These are phyloP conservation scores for Tolypeutes matacus DNA, from an alignment of 2,797 vertebrate genomes.

Conservation along the genomic window DNA sequence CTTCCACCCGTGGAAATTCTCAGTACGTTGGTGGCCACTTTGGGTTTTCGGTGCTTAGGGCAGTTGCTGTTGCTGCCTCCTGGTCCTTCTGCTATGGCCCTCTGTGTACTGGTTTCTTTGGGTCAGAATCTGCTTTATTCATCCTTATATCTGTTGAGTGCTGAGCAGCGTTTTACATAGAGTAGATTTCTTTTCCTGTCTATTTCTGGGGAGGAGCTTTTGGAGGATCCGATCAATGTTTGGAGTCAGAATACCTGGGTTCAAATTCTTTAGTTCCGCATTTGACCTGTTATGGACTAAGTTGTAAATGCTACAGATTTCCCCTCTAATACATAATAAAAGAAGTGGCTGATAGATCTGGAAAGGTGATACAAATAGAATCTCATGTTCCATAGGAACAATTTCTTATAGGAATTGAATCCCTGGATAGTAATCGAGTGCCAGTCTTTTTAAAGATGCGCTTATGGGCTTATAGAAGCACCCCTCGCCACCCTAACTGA, in stretches of 20 bases:
- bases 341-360: neutral
- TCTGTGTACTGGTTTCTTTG: neutral
- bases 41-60: neutral
- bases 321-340: neutral
- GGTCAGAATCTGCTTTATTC: neutral
- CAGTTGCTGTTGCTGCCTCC: neutral
- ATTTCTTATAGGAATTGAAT: neutral
- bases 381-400: neutral
- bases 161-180: neutral
- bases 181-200: neutral
- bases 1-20: neutral
- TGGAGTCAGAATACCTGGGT: neutral
- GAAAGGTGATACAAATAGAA: neutral
- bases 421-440: neutral
- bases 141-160: neutral
- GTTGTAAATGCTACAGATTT: neutral
- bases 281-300: neutral
- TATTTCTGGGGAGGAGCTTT: neutral
- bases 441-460: neutral
- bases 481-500: accelerated
- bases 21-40: neutral
- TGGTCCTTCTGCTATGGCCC: neutral
- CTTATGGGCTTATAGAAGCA: neutral
- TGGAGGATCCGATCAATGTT: neutral
- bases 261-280: neutral